Conservation (phyloP, 2,113 vertebrate genomes). For the Lonchura striata region DNA sequence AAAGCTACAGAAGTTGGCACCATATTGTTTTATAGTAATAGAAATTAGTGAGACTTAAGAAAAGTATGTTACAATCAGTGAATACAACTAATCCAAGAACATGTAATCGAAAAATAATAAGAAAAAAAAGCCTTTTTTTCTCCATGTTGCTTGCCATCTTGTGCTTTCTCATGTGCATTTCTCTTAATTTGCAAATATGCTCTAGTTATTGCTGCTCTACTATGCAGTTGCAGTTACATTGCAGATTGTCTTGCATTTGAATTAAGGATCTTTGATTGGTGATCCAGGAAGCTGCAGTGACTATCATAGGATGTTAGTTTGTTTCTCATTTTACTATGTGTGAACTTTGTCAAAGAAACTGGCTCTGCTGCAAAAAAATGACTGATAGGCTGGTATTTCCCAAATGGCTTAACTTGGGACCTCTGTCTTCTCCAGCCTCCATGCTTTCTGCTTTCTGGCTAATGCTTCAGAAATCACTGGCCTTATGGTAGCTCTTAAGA, state of each 20-base stretch:
- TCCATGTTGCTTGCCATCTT: background rate
- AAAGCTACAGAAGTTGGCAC: background rate
- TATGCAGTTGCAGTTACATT: background rate
- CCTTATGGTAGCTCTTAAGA: background rate
- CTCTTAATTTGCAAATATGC: background rate
- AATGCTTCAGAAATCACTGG: background rate
- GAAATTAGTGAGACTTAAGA: background rate
- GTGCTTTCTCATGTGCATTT: background rate
- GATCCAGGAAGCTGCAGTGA: background rate
- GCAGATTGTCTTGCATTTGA: background rate
- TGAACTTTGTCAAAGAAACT: background rate
- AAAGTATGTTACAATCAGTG: background rate
- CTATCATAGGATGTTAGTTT: background rate
- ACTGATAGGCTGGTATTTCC: background rate
- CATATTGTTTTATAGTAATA: background rate
- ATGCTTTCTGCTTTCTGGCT: background rate
- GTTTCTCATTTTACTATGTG: background rate
- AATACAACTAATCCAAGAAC: background rate
- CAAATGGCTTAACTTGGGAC: background rate
- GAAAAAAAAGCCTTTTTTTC: accelerated
- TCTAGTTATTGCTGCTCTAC: background rate
- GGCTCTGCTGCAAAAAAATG: background rate
- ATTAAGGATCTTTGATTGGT: background rate
- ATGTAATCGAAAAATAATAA: background rate
- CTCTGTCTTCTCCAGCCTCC: background rate